Percentiles rank a stretch among this genome's conserved stretches.
phyloP scores from a whole-genome alignment of 2,888 invertebrate genomes.

The Ommatoiulus sabulosus region DNA sequence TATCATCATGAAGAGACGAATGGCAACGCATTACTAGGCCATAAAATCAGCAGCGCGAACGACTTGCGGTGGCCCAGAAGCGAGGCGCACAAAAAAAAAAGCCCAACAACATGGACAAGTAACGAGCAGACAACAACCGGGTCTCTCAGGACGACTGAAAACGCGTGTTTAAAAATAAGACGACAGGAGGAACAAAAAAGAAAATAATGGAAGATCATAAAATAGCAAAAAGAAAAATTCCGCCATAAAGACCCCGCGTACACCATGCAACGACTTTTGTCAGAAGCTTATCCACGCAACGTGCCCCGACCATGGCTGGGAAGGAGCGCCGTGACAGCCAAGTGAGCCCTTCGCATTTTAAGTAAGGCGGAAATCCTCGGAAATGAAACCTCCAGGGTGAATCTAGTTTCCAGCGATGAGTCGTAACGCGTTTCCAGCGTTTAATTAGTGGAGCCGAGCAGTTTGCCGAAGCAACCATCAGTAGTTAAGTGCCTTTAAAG shows the following conservation, averaged over 20 bases:
- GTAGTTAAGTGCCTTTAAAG: conserved; percentile 22
- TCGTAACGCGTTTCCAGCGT: neutral
- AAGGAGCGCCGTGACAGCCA: neutral
- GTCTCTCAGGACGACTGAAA: neutral
- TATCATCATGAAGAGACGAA: conserved; percentile 1
- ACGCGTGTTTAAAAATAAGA: neutral
- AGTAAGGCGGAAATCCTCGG: neutral
- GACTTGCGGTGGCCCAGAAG: conserved; percentile 28
- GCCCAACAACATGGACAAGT: neutral
- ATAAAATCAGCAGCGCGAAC: conserved; percentile 7
- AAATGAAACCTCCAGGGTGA: neutral
- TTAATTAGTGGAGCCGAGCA: neutral
- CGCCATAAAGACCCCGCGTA: neutral
- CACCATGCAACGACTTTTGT: too few relatives aligned
- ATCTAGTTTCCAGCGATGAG: neutral
- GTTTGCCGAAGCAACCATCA: neutral
- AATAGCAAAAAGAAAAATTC: neutral
- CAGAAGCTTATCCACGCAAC: too few relatives aligned
- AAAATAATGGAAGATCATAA: conserved; percentile 3
- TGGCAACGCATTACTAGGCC: neutral
- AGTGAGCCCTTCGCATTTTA: neutral
- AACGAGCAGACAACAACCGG: neutral
- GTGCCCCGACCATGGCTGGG: too few relatives aligned
- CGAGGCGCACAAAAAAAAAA: neutral
- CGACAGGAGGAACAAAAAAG: neutral